Conservation (phyloP, 2,113 vertebrate species). For the Corapipo altera region DNA sequence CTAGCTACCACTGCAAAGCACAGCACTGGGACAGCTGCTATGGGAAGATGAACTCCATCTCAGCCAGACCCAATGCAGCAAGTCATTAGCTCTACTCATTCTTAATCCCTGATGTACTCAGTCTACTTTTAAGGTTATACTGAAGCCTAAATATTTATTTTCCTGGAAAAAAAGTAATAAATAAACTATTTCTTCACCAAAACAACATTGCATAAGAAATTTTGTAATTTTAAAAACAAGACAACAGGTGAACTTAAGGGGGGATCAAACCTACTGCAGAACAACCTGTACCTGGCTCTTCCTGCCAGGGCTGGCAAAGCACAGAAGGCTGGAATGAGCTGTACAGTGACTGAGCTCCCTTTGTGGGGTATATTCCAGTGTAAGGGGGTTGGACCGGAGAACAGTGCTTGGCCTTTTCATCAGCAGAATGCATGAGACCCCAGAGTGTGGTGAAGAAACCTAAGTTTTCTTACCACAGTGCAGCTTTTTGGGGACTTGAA, state of each 20-base stretch:
- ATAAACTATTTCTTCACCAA: background rate
- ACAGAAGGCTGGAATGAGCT: accelerated
- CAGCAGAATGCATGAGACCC: accelerated
- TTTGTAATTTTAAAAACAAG: background rate
- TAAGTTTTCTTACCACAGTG: background rate
- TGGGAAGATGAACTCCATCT: background rate
- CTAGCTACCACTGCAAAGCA: background rate
- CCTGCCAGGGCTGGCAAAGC: background rate
- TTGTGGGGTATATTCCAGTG: accelerated
- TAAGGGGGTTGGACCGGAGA: background rate
- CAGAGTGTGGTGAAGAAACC: accelerated
- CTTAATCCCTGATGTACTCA: slow-evolving; percentile 12
- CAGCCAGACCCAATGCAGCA: background rate
- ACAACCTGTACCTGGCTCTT: background rate
- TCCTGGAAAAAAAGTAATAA: slow-evolving; percentile 28
- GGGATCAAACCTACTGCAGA: background rate
- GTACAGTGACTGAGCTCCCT: accelerated
- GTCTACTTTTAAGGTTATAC: slow-evolving; percentile 23
- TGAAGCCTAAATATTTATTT: background rate
- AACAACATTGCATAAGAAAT: background rate
- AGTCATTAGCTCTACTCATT: slow-evolving; percentile 5
- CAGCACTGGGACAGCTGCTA: background rate
- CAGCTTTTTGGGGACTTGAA: background rate
- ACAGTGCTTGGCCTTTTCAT: background rate
- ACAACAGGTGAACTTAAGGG: background rate